phyloP scores from a whole-genome alignment of 2,113 vertebrate species.

The Tylochromis polylepis region DNA sequence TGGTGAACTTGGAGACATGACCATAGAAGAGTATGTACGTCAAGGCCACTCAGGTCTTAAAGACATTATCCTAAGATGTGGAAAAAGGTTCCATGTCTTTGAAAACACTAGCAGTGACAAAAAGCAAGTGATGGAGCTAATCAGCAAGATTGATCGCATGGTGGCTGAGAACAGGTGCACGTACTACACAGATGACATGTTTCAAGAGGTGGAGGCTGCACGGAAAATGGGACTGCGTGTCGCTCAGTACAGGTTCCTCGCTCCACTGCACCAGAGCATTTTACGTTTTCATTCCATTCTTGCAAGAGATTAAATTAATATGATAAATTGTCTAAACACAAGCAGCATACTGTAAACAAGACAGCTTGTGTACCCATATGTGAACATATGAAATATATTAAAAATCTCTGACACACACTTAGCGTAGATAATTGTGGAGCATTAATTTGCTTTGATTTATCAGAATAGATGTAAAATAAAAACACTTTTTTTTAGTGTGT shows the following conservation, averaged over 20 bases:
- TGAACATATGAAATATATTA: neutral
- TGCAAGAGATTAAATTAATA: neutral
- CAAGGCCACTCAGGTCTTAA: neutral
- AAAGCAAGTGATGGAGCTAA: fast-evolving
- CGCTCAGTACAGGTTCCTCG: neutral
- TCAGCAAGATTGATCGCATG: fast-evolving
- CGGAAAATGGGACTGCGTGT: neutral
- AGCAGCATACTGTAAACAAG: fast-evolving
- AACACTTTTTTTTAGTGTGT: neutral
- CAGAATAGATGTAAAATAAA: neutral
- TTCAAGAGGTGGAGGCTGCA: fast-evolving
- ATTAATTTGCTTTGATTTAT: neutral
- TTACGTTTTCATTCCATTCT: neutral
- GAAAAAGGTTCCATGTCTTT: neutral
- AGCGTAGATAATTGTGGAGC: neutral
- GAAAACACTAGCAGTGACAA: fast-evolving
- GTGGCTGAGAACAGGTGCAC: neutral
- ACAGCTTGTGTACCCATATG: neutral
- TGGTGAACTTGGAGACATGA: no score
- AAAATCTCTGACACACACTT: neutral
- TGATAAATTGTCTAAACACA: no score
- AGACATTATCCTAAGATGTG: neutral
- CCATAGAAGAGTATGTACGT: neutral
- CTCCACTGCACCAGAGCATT: neutral
- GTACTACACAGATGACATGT: neutral